Evolutionary conservation across 2,888 invertebrate species (phyloP).

Genomic region (Plebejus melissa): DNA sequence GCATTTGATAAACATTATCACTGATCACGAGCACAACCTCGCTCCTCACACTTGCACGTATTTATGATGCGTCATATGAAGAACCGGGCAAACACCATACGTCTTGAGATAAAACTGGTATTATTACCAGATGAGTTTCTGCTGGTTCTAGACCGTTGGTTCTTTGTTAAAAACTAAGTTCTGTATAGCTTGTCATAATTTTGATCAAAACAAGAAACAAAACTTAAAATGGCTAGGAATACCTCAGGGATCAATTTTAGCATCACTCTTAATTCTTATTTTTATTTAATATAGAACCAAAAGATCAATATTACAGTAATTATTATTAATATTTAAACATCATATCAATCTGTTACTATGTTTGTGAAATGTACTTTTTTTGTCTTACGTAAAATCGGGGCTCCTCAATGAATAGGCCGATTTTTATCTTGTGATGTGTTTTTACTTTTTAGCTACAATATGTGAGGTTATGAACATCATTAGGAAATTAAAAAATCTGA

Average conservation of each 20-base stretch:
- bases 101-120: not conserved
- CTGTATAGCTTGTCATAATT: not conserved
- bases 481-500: not conserved
- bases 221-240: not conserved
- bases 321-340: no score
- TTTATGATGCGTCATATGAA: not conserved
- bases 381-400: no score
- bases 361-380: no score
- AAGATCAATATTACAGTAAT: no score
- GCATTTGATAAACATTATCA: not conserved
- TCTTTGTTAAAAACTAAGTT: not conserved
- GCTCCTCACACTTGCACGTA: not conserved
- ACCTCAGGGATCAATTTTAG: not conserved
- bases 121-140: not conserved
- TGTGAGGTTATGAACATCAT: no score
- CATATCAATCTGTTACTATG: no score
- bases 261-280: not conserved
- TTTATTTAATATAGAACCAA: no score
- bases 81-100: not conserved
- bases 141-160: no score
- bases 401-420: no score
- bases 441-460: no score
- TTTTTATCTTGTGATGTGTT: no score
- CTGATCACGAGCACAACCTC: not conserved
- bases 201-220: not conserved